Evolutionary conservation across 2,113 vertebrate species (phyloP), one percentile per base, ranked within the genome.

Genomic region (Zosterops japonicus): DNA sequence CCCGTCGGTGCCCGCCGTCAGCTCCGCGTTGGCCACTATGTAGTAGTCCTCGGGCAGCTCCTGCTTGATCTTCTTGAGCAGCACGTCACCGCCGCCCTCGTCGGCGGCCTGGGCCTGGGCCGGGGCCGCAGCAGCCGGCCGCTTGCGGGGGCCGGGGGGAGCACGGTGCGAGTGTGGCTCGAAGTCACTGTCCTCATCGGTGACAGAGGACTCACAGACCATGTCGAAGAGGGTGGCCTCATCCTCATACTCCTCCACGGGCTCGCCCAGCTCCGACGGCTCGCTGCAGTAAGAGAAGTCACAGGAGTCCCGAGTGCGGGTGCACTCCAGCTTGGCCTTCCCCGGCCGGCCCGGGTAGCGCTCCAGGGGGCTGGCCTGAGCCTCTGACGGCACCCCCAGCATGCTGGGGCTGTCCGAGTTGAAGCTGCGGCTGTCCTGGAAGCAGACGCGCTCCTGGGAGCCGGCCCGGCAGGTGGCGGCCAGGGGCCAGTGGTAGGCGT

Each of bases 401-500:
- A 98, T 98, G 95, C 98, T 98, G 88, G 98, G 98, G 82, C 98
- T 98, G 80, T 98, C 98, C 0, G 98, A 98, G 88, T 98, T 98
- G 96, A 99, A 98, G 94, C 98, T 98, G 87, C 98, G 98, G 95
- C 97, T 98, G 94, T 98, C 98, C 94, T 98, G 98, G 94, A 98
- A 98, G 86, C 98, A 98, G 31, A 98, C 96, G 0, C 98, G 98
- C 56, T 99, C 98, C 94, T 99, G 98, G 28, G 98, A 98, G 21
- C 98, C 97, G 0, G 98, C 98, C 93, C 98, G 97, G 95, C 98
- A 99, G 56, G 98, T 98, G 78, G 98, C 97, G 0, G 98, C 98
- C 84, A 99, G 93, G 9, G 99, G 98, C 99, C 99, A 99, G 96
- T 99, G 98, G 92, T 99, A 99, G 49, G 99, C 98, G 41, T 99